phyloP scores from a whole-genome alignment of 2,797 vertebrate species.

The Pelobates cultripes region DNA sequence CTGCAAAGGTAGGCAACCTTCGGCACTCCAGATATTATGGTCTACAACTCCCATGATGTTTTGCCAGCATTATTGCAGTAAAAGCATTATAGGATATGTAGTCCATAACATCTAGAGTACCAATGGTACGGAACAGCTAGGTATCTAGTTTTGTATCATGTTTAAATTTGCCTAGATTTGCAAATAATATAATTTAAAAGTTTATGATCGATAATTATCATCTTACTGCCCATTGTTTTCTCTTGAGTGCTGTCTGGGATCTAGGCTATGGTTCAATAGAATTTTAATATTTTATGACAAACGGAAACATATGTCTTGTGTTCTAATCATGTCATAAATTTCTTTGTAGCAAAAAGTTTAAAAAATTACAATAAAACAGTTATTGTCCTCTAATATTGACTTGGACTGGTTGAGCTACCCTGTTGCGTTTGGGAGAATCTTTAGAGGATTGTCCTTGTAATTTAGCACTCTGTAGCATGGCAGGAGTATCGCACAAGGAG shows the following conservation, averaged over 20 bases:
- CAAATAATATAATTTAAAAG: no score
- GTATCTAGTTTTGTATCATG: no score
- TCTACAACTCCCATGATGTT: no score
- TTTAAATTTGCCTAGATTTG: no score
- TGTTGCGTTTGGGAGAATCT: slow-evolving; percentile 40
- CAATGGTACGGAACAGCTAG: no score
- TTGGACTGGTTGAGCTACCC: slow-evolving; percentile 38
- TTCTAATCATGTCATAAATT: slow-evolving; percentile 41
- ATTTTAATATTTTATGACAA: slow-evolving; percentile 33
- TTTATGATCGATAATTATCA: no score
- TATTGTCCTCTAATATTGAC: slow-evolving; percentile 33
- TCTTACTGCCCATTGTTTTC: neutral
- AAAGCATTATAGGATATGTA: no score
- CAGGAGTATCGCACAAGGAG: slow-evolving; percentile 43
- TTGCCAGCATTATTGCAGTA: no score
- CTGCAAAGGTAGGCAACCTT: no score
- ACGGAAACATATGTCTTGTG: slow-evolving; percentile 41
- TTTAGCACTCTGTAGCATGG: slow-evolving; percentile 37
- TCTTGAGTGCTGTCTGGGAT: neutral
- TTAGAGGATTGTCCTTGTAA: slow-evolving; percentile 44
- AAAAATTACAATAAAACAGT: slow-evolving; percentile 46
- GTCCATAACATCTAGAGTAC: no score
- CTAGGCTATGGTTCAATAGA: slow-evolving; percentile 28
- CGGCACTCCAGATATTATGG: no score
- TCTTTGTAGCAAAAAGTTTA: slow-evolving; percentile 12